Conservation (phyloP, 2,113 vertebrate genomes). For the Pygoscelis adeliae region DNA sequence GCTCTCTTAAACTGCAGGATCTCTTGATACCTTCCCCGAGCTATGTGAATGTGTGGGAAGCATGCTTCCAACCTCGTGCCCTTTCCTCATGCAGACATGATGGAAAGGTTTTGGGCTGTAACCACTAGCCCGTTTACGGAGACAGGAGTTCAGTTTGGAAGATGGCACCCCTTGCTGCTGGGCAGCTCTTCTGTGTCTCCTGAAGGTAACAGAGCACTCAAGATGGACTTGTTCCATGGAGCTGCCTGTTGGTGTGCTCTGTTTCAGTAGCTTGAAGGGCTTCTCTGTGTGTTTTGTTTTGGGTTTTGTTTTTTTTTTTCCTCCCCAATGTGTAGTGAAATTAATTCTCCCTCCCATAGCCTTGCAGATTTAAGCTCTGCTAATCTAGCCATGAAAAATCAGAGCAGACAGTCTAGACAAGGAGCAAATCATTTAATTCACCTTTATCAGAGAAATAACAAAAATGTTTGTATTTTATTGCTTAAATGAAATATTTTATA, state of each 20-base stretch:
- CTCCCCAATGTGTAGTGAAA: not conserved
- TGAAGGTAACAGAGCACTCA: not conserved
- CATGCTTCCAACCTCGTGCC: not conserved
- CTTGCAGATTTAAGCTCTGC: not conserved
- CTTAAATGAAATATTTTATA: not conserved
- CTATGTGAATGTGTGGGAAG: not conserved
- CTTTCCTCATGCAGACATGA: not conserved
- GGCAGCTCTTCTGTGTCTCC: not conserved
- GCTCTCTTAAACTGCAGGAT: not conserved
- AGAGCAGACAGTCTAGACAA: not conserved
- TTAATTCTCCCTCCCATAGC: not conserved
- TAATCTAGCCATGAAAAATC: not conserved
- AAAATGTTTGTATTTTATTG: not conserved
- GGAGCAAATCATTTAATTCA: not conserved
- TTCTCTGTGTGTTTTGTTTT: not conserved
- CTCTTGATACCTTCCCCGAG: not conserved
- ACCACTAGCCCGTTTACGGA: fast-evolving
- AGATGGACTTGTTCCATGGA: not conserved
- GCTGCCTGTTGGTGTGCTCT: not conserved
- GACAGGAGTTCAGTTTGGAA: not conserved
- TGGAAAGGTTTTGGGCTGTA: not conserved
- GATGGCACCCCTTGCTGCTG: not conserved
- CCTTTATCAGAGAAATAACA: not conserved
- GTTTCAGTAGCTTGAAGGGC: not conserved
- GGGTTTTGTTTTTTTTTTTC: not conserved